Percentiles rank a stretch among this genome's conserved stretches.
Evolutionary conservation across 2,797 vertebrate species (phyloP).

Genomic region (Sciaenops ocellatus): DNA sequence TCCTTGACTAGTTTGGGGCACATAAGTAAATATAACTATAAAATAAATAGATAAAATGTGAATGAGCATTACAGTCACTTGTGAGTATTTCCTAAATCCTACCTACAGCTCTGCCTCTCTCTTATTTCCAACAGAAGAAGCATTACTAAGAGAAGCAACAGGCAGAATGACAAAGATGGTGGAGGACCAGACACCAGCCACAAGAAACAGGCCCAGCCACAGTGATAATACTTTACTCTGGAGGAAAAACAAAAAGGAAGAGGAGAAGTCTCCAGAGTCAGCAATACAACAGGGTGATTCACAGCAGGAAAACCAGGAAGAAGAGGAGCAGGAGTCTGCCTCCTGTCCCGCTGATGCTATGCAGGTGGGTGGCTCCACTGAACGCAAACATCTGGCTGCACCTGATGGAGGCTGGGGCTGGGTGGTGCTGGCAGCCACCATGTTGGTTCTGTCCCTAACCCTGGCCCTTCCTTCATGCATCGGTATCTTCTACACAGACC

Average conservation of each 20-base stretch:
- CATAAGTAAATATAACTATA: too few species aligned
- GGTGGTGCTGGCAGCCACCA: constrained; percentile 86
- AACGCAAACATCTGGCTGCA: not conserved
- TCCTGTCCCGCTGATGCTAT: not conserved
- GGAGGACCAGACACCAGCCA: not conserved
- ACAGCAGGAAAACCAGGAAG: not conserved
- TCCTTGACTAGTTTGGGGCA: not conserved
- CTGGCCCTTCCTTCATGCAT: constrained; percentile 87
- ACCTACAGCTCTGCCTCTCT: not conserved
- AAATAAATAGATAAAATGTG: too few species aligned
- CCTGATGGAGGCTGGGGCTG: constrained; percentile 89
- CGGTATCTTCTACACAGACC: constrained; percentile 89
- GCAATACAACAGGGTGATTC: not conserved
- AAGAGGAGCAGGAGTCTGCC: not conserved
- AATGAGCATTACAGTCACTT: not conserved
- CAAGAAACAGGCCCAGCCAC: not conserved
- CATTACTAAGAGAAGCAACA: not conserved
- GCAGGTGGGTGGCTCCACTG: not conserved
- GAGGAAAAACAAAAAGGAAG: not conserved
- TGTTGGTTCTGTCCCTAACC: constrained; percentile 85
- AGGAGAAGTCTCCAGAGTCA: not conserved
- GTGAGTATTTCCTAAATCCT: not conserved
- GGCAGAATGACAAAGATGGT: constrained; percentile 1
- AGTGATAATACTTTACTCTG: not conserved
- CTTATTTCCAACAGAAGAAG: constrained; percentile 9